phyloP scores from a whole-genome alignment of 2,797 vertebrate genomes.

The Scarus forsteni region DNA sequence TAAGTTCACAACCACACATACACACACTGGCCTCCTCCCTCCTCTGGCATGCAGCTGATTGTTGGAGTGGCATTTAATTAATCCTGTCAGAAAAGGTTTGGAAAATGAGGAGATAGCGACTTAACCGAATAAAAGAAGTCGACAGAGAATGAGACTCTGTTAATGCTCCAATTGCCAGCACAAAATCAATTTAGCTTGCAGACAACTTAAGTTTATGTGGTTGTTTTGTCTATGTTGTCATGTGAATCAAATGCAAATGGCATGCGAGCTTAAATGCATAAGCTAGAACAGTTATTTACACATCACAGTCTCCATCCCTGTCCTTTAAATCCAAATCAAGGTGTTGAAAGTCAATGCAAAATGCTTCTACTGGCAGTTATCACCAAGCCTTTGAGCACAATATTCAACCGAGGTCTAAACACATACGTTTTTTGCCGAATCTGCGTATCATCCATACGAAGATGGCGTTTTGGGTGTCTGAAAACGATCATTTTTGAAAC shows the following conservation, averaged over 20 bases:
- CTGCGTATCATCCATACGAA: no score
- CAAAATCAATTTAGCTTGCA: constrained; percentile 22
- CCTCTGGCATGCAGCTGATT: constrained; percentile 56
- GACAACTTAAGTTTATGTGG: background rate
- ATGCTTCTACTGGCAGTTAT: background rate
- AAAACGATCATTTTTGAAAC: no score
- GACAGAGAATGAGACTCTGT: constrained; percentile 8
- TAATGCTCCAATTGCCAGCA: background rate
- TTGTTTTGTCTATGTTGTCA: background rate
- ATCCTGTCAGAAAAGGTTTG: constrained; percentile 61
- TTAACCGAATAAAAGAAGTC: constrained; percentile 24
- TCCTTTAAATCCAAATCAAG: constrained; percentile 1
- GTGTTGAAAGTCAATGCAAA: background rate
- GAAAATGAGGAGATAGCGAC: constrained; percentile 22
- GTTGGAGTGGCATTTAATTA: constrained; percentile 65
- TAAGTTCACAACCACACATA: constrained; percentile 11
- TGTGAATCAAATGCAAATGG: background rate
- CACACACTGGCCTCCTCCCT: constrained; percentile 38
- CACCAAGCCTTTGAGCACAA: constrained; percentile 17
- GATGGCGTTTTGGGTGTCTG: no score
- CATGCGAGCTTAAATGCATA: no score
- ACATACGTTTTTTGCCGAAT: no score
- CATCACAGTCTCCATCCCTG: background rate
- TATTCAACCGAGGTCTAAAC: constrained; percentile 11
- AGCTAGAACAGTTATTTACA: no score